phyloP scores from a whole-genome alignment of 2,113 vertebrate genomes.

The Gulo gulo region DNA sequence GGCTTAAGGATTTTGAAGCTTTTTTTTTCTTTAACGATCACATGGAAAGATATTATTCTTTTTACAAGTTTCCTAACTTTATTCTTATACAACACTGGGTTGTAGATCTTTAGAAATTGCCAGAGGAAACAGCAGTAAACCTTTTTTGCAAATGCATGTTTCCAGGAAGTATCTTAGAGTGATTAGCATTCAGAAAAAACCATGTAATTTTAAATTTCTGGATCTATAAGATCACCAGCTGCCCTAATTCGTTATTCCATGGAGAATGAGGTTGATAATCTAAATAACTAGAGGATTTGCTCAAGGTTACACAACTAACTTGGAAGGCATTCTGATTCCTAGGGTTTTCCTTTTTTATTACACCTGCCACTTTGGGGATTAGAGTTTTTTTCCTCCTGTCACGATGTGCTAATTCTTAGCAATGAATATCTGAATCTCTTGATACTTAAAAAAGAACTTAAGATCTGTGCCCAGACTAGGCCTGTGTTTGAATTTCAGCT shows the following conservation, averaged over 20 bases:
- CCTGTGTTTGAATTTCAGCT: neutral
- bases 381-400: neutral
- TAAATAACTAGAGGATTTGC: neutral
- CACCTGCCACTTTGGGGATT: neutral
- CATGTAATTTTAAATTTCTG: neutral
- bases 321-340: neutral
- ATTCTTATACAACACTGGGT: neutral
- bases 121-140: neutral
- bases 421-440: neutral
- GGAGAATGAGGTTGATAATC: neutral
- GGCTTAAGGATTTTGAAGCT: neutral
- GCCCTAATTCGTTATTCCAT: neutral
- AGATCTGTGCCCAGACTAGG: neutral
- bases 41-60: neutral
- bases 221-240: neutral
- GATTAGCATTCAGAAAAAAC: neutral
- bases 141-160: neutral
- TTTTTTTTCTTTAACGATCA: neutral
- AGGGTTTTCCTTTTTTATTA: neutral
- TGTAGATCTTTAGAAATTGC: neutral
- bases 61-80: constrained; percentile 19
- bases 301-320: neutral
- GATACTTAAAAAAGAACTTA: neutral
- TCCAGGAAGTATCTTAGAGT: neutral
- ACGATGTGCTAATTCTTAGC: neutral